Evolutionary conservation across 2,797 vertebrate species (phyloP), one percentile per base, ranked within the genome.

Genomic region (Mus minutoides): DNA sequence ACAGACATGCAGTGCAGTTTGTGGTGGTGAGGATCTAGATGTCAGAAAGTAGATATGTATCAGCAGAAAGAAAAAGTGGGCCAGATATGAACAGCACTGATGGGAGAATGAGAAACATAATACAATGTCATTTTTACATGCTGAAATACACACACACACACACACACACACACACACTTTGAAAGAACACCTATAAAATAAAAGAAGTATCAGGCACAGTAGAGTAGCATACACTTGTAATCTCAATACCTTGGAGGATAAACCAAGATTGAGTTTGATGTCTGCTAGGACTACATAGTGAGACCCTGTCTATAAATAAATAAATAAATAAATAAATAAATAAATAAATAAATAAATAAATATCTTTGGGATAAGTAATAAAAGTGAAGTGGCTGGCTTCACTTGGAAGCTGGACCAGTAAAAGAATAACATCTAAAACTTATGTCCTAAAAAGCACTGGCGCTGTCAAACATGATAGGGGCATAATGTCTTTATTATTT

Each of bases 361-460:
- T 82, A 52, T 43, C 29, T 86, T 14, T 77, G 43, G 37, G 31
- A 60, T 84, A 78, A 88, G n/a, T 21, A 91, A 64, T 40, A 71
- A 88, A 79, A 56, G 22, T 22, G 31, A 91, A 84, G 16, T 84
- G 64, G 88, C 10, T 75, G 17, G 21, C 37, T 85, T 82, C 83
- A 60, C 34, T 43, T 69, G 88, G 46, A 95, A 75, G 64, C 56
- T 84, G 46, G 64, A 86, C 29, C 85, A 21, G 64, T 84, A 46
- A 58, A 85, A 88, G 46, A 80, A 84, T 95, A 88, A 79, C 73
- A 88, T 37, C 54, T 80, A 86, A 24, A 91, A 96, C 19, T 60
- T 76, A 77, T 77, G 37, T 67, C 58, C 58, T 77, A 90, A 80
- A 37, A 84, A 90, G 49, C 67, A 52, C 31, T 84, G 46, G 83